Percentiles rank a stretch among this genome's conserved stretches.
Evolutionary conservation across 92 coral and sea anemone genomes (phyloP).

Genomic region (Pocillopora grandis): DNA sequence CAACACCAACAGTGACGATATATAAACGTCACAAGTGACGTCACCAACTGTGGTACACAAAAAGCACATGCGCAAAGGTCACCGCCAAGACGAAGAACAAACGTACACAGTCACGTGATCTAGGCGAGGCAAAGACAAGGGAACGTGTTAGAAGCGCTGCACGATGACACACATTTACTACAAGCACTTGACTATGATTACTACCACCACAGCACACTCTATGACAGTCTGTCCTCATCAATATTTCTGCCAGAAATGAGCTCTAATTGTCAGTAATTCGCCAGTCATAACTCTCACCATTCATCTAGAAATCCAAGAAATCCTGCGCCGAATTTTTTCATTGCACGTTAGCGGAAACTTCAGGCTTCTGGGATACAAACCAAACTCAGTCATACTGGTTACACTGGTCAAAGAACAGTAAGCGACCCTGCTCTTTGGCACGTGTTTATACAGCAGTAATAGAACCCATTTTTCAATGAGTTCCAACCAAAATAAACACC

Average conservation of each 20-base stretch:
- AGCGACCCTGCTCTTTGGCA: background rate
- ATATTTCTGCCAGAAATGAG: background rate
- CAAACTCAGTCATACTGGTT: too few species aligned
- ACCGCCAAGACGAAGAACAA: slow-evolving; percentile 85
- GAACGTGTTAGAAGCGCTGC: slow-evolving; percentile 42
- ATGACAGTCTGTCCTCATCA: too few species aligned
- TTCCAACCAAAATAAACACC: background rate
- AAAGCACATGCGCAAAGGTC: slow-evolving; percentile 79
- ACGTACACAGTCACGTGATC: slow-evolving; percentile 96
- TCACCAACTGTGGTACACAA: slow-evolving; percentile 56
- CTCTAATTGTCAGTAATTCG: background rate
- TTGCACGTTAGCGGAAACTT: too few species aligned
- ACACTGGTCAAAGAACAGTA: background rate
- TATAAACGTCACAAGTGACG: slow-evolving; percentile 48
- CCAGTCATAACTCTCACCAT: background rate
- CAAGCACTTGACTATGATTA: background rate
- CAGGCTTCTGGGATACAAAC: too few species aligned
- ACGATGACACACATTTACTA: slow-evolving; percentile 21
- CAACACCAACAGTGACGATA: slow-evolving; percentile 54
- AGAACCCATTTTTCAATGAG: background rate
- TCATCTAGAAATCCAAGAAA: background rate
- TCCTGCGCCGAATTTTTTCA: too few species aligned
- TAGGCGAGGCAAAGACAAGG: slow-evolving; percentile 82
- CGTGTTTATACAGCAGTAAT: background rate
- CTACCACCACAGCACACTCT: too few species aligned